Conservation (phyloP, 2,888 invertebrate species). For the Callimorpha dominula region DNA sequence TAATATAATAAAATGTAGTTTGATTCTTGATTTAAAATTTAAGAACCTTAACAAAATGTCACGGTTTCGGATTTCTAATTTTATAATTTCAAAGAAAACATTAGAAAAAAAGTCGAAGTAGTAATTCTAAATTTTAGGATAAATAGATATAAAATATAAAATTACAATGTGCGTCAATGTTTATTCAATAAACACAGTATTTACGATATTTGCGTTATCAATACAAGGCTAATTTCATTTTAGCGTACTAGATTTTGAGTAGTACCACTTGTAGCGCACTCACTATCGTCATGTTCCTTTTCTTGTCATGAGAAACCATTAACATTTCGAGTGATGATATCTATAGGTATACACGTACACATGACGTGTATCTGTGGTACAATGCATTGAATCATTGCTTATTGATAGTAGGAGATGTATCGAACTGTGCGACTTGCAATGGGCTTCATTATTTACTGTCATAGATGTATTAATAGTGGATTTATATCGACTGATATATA, state of each 20-base stretch:
- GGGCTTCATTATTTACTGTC: not conserved
- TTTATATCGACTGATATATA: not conserved
- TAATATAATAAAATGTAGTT: too few species aligned
- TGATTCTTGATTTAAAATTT: too few species aligned
- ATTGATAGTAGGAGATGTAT: slow-evolving; percentile 2
- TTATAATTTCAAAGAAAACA: too few species aligned
- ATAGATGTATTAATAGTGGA: not conserved
- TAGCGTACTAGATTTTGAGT: not conserved
- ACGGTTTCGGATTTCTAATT: too few species aligned
- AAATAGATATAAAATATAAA: too few species aligned
- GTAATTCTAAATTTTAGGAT: too few species aligned
- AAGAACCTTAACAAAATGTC: too few species aligned
- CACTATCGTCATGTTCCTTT: not conserved
- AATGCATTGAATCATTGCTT: slow-evolving; percentile 5
- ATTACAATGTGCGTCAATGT: too few species aligned
- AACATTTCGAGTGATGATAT: not conserved
- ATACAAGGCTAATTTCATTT: not conserved
- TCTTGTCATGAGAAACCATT: not conserved
- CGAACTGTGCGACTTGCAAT: not conserved
- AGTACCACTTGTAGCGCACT: too few species aligned
- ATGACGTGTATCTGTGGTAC: not conserved
- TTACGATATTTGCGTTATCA: not conserved
- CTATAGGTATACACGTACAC: not conserved
- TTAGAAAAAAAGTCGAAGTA: too few species aligned
- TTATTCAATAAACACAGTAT: too few species aligned